Evolutionary conservation across 2,888 invertebrate species (phyloP).

Genomic region (Drosophila melanosoma): DNA sequence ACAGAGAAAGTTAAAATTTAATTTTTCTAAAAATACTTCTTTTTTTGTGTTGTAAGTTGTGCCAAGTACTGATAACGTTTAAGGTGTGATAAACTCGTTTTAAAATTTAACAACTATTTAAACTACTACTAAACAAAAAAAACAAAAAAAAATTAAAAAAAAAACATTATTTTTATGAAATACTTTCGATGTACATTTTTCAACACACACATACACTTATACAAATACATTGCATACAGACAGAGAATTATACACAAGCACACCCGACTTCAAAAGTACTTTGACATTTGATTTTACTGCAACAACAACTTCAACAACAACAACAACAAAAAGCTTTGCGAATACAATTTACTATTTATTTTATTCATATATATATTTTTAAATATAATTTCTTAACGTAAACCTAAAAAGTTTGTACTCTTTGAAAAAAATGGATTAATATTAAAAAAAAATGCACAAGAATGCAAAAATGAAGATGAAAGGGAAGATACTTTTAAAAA

Average conservation of each 20-base stretch:
- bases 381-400: slow-evolving; percentile 57
- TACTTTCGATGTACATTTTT: slow-evolving; percentile 71
- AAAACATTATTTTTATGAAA: slow-evolving; percentile 61
- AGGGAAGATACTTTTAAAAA: slow-evolving; percentile 56
- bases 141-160: slow-evolving; percentile 42
- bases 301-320: slow-evolving; percentile 42
- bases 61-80: slow-evolving; percentile 85
- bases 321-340: slow-evolving; percentile 58
- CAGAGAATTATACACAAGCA: slow-evolving; percentile 25
- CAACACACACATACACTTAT: slow-evolving; percentile 30
- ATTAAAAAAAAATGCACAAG: slow-evolving; percentile 20
- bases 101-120: slow-evolving; percentile 77
- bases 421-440: slow-evolving; percentile 27
- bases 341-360: slow-evolving; percentile 49
- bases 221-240: slow-evolving; percentile 23
- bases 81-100: slow-evolving; percentile 85
- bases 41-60: slow-evolving; percentile 83
- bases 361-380: slow-evolving; percentile 40
- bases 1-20: slow-evolving; percentile 56
- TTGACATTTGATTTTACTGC: slow-evolving; percentile 65
- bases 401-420: slow-evolving; percentile 56
- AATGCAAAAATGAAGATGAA: slow-evolving; percentile 10
- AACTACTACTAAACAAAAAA: slow-evolving; percentile 68
- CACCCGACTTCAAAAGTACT: slow-evolving; percentile 66
- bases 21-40: slow-evolving; percentile 61